Percentiles rank a stretch among this genome's conserved stretches.
Conservation (phyloP, 1,140 invertebrate genomes). For the Lepeophtheirus salmonis region DNA sequence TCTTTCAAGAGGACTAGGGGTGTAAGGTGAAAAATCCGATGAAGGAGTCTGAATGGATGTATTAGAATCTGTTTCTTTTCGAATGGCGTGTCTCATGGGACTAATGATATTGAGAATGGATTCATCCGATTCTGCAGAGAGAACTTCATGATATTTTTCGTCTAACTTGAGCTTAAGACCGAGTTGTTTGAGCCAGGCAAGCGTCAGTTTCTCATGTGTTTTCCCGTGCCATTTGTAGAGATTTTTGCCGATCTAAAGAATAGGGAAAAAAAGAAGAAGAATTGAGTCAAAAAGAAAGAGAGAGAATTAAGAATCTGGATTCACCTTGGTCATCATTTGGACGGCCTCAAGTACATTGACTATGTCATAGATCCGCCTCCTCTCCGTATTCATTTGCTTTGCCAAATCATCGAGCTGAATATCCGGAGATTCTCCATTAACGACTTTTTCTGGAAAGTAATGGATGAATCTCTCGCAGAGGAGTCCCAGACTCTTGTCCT, state of each 20-base stretch:
- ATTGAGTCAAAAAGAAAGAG: too few relatives aligned
- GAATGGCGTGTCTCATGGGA: background rate
- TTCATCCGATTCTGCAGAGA: background rate
- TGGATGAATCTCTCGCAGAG: slow-evolving; percentile 10
- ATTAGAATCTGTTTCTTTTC: background rate
- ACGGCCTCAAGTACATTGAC: slow-evolving; percentile 53
- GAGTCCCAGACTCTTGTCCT: slow-evolving; percentile 9
- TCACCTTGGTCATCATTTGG: slow-evolving; percentile 38
- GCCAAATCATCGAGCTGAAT: slow-evolving; percentile 37
- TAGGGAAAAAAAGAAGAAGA: background rate
- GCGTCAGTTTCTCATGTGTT: slow-evolving; percentile 20
- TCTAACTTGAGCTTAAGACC: slow-evolving; percentile 20
- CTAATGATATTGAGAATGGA: background rate
- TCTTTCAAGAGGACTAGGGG: slow-evolving; percentile 21
- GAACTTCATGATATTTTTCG: slow-evolving; percentile 10
- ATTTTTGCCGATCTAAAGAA: slow-evolving; percentile 35
- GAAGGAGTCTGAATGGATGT: background rate
- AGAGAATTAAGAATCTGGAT: background rate
- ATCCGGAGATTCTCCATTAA: background rate
- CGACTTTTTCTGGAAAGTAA: background rate
- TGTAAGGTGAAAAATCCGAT: slow-evolving; percentile 5
- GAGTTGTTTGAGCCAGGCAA: slow-evolving; percentile 21
- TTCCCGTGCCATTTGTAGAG: slow-evolving; percentile 38
- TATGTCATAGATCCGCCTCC: slow-evolving; percentile 52
- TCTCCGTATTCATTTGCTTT: slow-evolving; percentile 36